These are phyloP conservation scores for Muscicapa striata DNA, from an alignment of 2,797 vertebrate species.

Conservation along the genomic window DNA sequence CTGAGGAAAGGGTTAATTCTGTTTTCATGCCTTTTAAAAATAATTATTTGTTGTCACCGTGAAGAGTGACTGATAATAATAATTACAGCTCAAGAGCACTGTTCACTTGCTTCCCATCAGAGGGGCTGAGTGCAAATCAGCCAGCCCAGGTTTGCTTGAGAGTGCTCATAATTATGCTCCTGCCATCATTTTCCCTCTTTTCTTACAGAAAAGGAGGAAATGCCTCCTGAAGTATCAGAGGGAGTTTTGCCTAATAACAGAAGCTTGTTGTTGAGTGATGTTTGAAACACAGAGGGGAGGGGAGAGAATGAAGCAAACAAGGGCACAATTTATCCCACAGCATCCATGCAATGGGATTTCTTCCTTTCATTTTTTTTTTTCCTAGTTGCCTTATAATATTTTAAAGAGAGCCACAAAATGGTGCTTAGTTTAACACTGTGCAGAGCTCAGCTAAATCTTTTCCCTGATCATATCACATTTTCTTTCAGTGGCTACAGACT, in stretches of 20 bases:
- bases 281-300: background rate
- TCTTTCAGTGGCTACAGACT: background rate
- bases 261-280: background rate
- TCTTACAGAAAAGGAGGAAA: background rate
- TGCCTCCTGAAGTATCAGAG: constrained; percentile 6
- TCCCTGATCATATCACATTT: background rate
- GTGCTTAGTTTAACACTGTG: background rate
- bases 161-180: constrained; percentile 33
- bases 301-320: background rate
- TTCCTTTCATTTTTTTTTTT: background rate
- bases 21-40: constrained; percentile 47
- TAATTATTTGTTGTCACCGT: constrained; percentile 19
- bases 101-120: constrained; percentile 16
- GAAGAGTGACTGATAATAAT: constrained; percentile 27
- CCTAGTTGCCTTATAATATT: background rate
- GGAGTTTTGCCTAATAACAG: constrained; percentile 32
- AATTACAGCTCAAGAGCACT: constrained; percentile 28
- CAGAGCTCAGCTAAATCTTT: background rate
- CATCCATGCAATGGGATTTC: background rate
- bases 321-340: background rate
- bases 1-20: constrained; percentile 40
- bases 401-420: constrained; percentile 18
- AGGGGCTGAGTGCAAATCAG: constrained; percentile 38
- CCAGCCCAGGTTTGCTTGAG: constrained; percentile 7
- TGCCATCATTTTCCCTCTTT: constrained; percentile 33